These are phyloP conservation scores for Dipus sagitta DNA, from an alignment of 2,797 vertebrate species.

Conservation along the genomic window DNA sequence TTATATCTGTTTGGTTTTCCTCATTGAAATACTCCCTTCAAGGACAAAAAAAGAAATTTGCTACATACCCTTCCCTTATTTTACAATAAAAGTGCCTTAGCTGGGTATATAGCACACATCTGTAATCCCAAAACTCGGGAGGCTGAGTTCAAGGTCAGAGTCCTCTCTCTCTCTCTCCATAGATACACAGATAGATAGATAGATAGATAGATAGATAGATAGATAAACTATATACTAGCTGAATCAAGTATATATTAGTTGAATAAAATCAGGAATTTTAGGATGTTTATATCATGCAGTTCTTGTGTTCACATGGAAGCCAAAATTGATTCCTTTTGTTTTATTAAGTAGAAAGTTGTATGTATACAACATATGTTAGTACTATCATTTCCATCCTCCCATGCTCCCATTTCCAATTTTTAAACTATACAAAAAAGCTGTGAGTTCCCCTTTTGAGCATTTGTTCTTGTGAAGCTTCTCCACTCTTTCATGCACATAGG, in stretches of 20 bases:
- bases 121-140: not conserved
- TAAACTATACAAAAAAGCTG: not conserved
- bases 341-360: too few species aligned
- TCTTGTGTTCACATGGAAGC: not conserved
- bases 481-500: rapidly evolving
- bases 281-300: not conserved
- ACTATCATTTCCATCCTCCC: too few species aligned
- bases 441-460: rapidly evolving
- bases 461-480: not conserved
- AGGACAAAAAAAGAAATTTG: not conserved
- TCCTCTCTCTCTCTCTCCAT: too few species aligned
- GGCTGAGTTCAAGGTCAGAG: not conserved
- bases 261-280: not conserved
- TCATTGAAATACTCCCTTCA: not conserved
- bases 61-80: rapidly evolving
- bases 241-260: not conserved
- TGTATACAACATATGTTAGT: too few species aligned
- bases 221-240: too few species aligned
- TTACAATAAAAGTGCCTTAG: not conserved
- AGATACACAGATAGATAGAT: too few species aligned
- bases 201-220: too few species aligned
- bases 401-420: not conserved
- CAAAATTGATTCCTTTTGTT: not conserved
- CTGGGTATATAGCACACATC: not conserved
- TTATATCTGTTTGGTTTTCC: not conserved